A percentile compares a stretch with the other conserved stretches of the same genome.
These are phyloP conservation scores for Cybosia mesomella DNA, from an alignment of 2,888 invertebrate genomes.

Conservation along the genomic window DNA sequence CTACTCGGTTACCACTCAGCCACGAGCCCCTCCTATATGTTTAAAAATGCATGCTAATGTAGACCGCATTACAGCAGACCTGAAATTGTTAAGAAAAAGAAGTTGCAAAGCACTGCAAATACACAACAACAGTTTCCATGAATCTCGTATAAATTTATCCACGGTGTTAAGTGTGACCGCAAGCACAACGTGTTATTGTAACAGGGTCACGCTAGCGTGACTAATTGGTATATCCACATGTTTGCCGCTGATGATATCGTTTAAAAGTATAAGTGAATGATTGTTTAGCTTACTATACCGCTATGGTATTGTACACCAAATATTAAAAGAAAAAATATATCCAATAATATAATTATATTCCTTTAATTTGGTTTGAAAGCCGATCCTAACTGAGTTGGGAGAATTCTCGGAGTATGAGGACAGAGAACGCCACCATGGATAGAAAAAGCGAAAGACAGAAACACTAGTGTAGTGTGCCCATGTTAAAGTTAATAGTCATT, in stretches of 20 bases:
- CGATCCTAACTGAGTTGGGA: too few relatives aligned
- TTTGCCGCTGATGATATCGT: neutral
- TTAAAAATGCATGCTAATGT: too few relatives aligned
- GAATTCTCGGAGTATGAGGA: too few relatives aligned
- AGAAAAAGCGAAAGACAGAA: too few relatives aligned
- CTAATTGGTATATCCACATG: neutral
- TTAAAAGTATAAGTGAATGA: neutral
- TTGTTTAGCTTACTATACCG: neutral
- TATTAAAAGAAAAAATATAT: neutral
- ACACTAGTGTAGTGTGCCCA: too few relatives aligned
- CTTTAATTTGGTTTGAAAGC: too few relatives aligned
- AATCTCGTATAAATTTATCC: neutral
- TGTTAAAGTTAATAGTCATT: neutral
- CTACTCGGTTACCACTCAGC: too few relatives aligned
- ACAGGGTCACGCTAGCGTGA: neutral
- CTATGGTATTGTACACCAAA: neutral
- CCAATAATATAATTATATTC: neutral
- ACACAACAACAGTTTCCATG: neutral
- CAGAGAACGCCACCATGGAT: too few relatives aligned
- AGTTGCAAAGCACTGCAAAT: neutral
- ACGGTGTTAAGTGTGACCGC: neutral
- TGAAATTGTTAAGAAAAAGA: too few relatives aligned
- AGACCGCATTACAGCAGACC: too few relatives aligned
- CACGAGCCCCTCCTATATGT: too few relatives aligned
- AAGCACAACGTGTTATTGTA: neutral